Evolutionary conservation across 2,797 vertebrate genomes (phyloP), one percentile per base, ranked within the genome.

Genomic region (Columba guinea): DNA sequence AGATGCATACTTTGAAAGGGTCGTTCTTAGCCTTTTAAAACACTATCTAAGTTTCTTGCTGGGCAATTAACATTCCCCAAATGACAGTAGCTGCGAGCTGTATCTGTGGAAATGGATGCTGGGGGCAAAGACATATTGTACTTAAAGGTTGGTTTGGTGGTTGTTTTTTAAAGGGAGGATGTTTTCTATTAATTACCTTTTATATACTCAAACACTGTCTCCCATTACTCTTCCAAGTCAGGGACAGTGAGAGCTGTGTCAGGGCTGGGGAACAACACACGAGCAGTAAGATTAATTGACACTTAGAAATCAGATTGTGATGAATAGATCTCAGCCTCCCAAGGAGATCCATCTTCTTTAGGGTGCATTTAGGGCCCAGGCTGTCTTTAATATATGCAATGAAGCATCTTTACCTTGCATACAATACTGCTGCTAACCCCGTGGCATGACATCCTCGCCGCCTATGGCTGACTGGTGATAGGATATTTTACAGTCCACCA

Each of bases 161-260:
- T 27, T 91, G 92, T 77, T 94, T 89, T 90, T 92, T 93, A 95
- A 95, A 93, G 74, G 85, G 74, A 89, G 86, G 84, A 94, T 95
- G 89, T 94, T 95, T 95, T 93, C 95, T 95, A 96, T 97, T 96
- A 94, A 96, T 97, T 96, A 96, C 95, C 94, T 94, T 95, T 97
- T 97, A 97, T 96, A 94, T 95, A 97, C 91, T 94, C 94, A 91
- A 96, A 93, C 93, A 58, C 85, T 34, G 35, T 76, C 65, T 92
- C 44, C 85, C 81, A 93, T 96, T 96, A 96, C 93, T 96, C 93
- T 96, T 96, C 58, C 58, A 64, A 97, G 92, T 92, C 95, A 85
- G 92, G 94, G 95, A 95, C 81, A 91, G 89, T 80, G 88, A 96
- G 89, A 70, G 64, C 95, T 94, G 91, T 90, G 84, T 78, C 34